Percentiles rank a stretch among this genome's conserved stretches.
phyloP scores from a whole-genome alignment of 2,797 vertebrate species.

The Buphagus erythrorhynchus region DNA sequence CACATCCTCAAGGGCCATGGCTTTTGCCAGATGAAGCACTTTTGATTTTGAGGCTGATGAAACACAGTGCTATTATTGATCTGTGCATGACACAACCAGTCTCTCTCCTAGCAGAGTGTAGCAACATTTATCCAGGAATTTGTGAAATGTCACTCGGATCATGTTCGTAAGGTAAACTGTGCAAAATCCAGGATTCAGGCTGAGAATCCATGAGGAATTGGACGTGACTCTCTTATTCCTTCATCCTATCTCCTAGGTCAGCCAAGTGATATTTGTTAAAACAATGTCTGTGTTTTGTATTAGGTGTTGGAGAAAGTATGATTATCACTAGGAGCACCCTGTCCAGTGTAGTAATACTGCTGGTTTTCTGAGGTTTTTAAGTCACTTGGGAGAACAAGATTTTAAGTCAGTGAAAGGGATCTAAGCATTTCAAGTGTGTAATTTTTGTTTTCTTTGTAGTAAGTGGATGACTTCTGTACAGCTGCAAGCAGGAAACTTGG shows the following conservation, averaged over 20 bases:
- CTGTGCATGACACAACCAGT: conserved; percentile 82
- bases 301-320: conserved; percentile 62
- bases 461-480: not conserved
- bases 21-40: conserved; percentile 81
- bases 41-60: conserved; percentile 84
- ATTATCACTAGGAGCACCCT: conserved; percentile 60
- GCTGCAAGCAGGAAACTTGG: not conserved
- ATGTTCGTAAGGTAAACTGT: conserved; percentile 84
- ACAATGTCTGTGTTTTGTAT: conserved; percentile 71
- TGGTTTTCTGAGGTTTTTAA: conserved; percentile 33
- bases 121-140: conserved; percentile 90
- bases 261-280: conserved; percentile 75
- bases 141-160: conserved; percentile 88
- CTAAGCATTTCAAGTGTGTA: not conserved
- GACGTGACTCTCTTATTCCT: conserved; percentile 76
- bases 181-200: conserved; percentile 75
- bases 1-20: conserved; percentile 80
- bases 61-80: conserved; percentile 82
- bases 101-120: conserved; percentile 80
- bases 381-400: conserved; percentile 20
- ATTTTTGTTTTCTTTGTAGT: conserved; percentile 31
- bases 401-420: conserved; percentile 26
- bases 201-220: conserved; percentile 78
- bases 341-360: conserved; percentile 28
- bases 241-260: conserved; percentile 70